Percentiles rank a stretch among this genome's conserved stretches.
phyloP scores from a whole-genome alignment of 2,113 vertebrate genomes.

The Pomatostomus ruficeps region DNA sequence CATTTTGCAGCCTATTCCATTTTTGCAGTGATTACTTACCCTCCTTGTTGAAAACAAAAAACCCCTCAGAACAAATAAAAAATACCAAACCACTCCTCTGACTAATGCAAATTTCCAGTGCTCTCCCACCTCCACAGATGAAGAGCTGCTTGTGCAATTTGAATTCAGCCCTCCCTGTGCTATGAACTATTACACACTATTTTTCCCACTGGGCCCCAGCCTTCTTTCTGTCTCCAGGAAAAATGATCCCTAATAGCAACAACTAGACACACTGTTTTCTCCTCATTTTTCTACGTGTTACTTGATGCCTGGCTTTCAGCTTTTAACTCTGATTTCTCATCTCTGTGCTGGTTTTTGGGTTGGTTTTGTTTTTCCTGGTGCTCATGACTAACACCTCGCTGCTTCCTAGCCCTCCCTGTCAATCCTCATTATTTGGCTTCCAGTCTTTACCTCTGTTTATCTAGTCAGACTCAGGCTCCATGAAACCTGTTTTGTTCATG shows the following conservation, averaged over 20 bases:
- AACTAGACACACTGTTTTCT: neutral
- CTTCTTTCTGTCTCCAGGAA: neutral
- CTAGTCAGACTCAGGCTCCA: neutral
- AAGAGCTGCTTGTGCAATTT: neutral
- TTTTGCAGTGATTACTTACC: neutral
- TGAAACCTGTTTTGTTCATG: neutral
- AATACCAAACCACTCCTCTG: neutral
- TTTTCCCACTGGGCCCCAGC: neutral
- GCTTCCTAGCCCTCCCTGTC: neutral
- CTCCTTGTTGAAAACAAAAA: neutral
- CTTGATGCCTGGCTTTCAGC: neutral
- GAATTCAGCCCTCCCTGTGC: neutral
- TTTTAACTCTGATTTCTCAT: neutral
- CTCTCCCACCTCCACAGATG: neutral
- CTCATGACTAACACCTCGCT: neutral
- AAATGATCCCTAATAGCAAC: neutral
- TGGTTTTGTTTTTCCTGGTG: neutral
- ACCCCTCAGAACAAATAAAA: neutral
- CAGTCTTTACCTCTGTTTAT: neutral
- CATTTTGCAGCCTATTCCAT: neutral
- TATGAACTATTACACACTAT: neutral
- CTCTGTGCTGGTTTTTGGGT: neutral
- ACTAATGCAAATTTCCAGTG: neutral
- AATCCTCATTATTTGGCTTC: neutral
- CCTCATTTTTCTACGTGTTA: neutral